phyloP scores from a whole-genome alignment of 2,113 vertebrate genomes.

The Urocynchramus pylzowi region DNA sequence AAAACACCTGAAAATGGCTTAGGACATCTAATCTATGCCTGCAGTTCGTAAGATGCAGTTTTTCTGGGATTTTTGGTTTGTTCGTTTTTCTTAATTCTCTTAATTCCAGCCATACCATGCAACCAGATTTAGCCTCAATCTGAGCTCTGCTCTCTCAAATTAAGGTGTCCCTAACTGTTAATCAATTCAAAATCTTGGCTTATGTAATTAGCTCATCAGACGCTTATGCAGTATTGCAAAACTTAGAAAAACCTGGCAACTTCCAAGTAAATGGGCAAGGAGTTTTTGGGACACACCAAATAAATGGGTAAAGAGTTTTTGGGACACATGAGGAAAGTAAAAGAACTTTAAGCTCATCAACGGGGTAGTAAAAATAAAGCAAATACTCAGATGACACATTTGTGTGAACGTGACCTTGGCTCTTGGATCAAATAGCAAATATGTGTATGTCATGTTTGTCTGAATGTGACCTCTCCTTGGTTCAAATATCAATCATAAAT shows the following conservation, averaged over 20 bases:
- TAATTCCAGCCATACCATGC: neutral
- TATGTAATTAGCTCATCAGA: neutral
- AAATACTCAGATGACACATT: neutral
- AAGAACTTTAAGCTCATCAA: neutral
- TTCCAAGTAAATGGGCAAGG: neutral
- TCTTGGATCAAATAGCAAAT: slow-evolving; percentile 20
- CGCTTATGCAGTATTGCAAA: neutral
- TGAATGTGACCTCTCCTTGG: neutral
- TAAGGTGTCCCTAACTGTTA: neutral
- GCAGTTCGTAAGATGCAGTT: neutral
- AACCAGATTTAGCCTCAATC: neutral
- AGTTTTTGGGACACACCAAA: neutral
- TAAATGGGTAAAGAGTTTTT: neutral
- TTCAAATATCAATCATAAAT: slow-evolving; percentile 39
- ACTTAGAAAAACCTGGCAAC: neutral
- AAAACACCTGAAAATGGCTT: neutral
- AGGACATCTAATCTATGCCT: neutral
- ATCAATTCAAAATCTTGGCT: neutral
- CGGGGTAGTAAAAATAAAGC: neutral
- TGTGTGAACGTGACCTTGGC: slow-evolving; percentile 22
- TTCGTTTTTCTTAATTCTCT: neutral
- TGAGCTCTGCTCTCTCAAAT: neutral
- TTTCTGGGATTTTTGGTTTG: neutral
- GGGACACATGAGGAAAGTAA: neutral
- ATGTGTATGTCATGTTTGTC: neutral